Evolutionary conservation across 2,888 invertebrate genomes (phyloP), one percentile per base, ranked within the genome.

Genomic region (Temnothorax unifasciatus): DNA sequence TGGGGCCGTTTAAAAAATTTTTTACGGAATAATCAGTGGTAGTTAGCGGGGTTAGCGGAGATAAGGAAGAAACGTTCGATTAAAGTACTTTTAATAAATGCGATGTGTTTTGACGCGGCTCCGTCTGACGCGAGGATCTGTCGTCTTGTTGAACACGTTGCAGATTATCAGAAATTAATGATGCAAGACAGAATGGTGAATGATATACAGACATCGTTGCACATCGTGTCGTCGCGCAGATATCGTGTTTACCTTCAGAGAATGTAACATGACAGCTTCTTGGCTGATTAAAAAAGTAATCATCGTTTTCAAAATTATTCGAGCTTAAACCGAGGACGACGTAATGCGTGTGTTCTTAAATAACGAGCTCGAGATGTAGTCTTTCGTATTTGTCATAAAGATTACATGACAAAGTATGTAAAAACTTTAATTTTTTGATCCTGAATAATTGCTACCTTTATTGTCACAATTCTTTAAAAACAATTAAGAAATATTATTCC

Each of bases 121-220:
- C 18, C 18, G 34, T 69, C 34, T 15, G 59, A 47, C 21, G 52
- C 29, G 52, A 11, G 44, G 15, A 25, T 47, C 47, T 38, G 38
- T 71, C 63, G 50, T 76, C 64, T 4, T 25, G 79, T 54, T 25
- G 38, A 71, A 38, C 66, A 29, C 34, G 41, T 71, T 71, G 47
- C n/a, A 59, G 71, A 81, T 81, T 71, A 61, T 81, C 79, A 38
- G 71, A 81, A 71, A 81, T 81, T 81, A 81, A 81, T 81, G 71
- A 81, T 50, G 79, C 71, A 38, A 18, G 47, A 71, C 79, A 61
- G 71, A 50, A 44, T 25, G 59, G 57, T n/a, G 47, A 50, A 69
- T 57, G 59, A 71, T 52, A 75, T 34, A 44, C 34, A 38, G 59
- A 59, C 38, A 79, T 71, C 47, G 47, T 1, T 50, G 71, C 59